Base-by-base conservation (phyloP, 1,140 invertebrate species). In the Calycopis cecrops region DNA sequence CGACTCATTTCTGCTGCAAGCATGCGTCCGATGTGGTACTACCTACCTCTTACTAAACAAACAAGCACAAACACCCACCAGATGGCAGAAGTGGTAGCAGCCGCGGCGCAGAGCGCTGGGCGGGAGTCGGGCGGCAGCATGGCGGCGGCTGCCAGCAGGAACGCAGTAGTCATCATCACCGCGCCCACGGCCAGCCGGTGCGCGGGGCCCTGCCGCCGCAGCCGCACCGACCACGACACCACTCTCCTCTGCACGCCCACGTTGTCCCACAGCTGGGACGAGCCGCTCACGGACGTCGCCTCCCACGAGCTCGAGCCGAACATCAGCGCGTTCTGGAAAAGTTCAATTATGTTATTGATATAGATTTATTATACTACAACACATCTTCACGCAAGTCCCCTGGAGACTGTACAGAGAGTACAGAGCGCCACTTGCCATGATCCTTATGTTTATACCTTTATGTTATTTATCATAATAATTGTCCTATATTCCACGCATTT, bases 251-350 rank as follows among this genome's bases (percentile, higher is more conserved):
- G 57, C 38, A 38, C 57, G 17, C 60, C 63, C 37, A 55, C 61
- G 34, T 60, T 53, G 33, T 47, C 16, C 63, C 65, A 68, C 12
- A 16, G 52, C 37, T 33, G 14, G 12, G 9, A 14, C 10, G 52
- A 44, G 8, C 66, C 56, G 12, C 47, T 12, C 35, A 76, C 54
- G 18, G 60, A 40, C 49, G 64, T 4, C 37, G 81, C 56, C 65
- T 82, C 70, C 80, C 80, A 84, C 0, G 65, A 51, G 0, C 76
- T 73, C 0, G 72, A 62, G 54, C 79, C 76, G 55, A 76, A 77
- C 14, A 78, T 64, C 4, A 67, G 59, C 3, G 61, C 55, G 7
- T 60, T 49, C 76, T 79, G 65, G n/a, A 48, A 35, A n/a, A 34
- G 14, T 21, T n/a, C n/a, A n/a, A n/a, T n/a, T n/a, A n/a, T n/a